Evolutionary conservation across 2,113 vertebrate species (phyloP), one percentile per base, ranked within the genome.

Genomic region (Myxocyprinus asiaticus): DNA sequence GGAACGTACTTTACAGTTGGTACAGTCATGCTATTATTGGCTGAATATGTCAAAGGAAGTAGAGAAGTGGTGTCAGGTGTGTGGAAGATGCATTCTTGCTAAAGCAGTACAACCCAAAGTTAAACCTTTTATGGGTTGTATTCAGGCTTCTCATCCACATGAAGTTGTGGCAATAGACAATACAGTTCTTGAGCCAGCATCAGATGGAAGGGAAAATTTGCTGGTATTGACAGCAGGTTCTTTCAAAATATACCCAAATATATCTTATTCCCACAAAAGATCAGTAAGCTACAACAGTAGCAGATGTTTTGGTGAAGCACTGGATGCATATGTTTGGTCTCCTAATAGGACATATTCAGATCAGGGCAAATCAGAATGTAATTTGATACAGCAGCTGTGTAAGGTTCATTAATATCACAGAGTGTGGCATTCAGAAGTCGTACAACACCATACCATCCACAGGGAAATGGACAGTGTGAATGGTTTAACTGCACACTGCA

Each of bases 211-310:
- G 63, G 78, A 77, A 50, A 74, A 79, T 4, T 55, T 83, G 7
- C 51, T 82, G 5, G 68, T 82, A 4, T 69, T 83, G 1, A 83
- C 61, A 1, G 70, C n/a, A 83, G 17, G 74, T 79, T 59, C 79
- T 78, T 15, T 79, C 83, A 0, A 55, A 76, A 44, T 81, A 67
- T 68, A 75, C 75, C 0, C 67, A 81, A 3, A 69, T n/a, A n/a
- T n/a, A n/a, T n/a, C n/a, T 69, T 7, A 44, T 81, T 4, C 73
- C 79, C 2, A 78, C 62, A 2, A 71, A 69, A 6, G n/a, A 68
- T 6, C 68, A 84, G 11, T 43, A 59, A 8, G 81, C 68, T 7
- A 4, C n/a, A 22, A 73, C 68, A 2, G 50, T 44, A 4, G 75
- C 81, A 4, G 11, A 15, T 9, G 14, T 2, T 4, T 10, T 77